phyloP scores from a whole-genome alignment of 2,113 vertebrate species.

The Caranx ignobilis region DNA sequence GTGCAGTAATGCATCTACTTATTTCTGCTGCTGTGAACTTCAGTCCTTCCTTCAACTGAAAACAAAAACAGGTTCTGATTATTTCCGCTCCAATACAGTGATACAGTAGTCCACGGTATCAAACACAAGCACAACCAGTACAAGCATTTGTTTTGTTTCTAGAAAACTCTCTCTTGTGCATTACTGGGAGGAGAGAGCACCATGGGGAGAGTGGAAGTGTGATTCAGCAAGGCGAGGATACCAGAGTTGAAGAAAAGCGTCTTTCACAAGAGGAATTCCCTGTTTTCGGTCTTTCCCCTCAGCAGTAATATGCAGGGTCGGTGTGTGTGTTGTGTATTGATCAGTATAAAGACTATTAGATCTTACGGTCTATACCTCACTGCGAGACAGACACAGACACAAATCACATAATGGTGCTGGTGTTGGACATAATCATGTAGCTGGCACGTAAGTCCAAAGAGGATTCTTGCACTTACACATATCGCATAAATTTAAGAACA shows the following conservation, averaged over 20 bases:
- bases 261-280: not conserved
- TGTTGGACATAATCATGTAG: not conserved
- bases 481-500: not conserved
- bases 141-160: constrained; percentile 19
- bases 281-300: not conserved
- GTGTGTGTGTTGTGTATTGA: not conserved
- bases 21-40: constrained; percentile 3
- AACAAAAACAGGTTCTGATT: not conserved
- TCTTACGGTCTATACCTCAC: not conserved
- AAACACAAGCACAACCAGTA: constrained; percentile 13
- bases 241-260: not conserved
- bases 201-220: not conserved
- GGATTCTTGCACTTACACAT: not conserved
- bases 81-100: not conserved
- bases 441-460: not conserved
- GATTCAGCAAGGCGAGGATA: not conserved
- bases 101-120: constrained; percentile 3
- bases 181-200: not conserved
- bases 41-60: not conserved
- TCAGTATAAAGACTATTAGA: not conserved
- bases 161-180: not conserved
- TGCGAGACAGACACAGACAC: not conserved
- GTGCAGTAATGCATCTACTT: not conserved
- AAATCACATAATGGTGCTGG: not conserved
- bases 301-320: not conserved